A percentile compares a stretch with the other conserved stretches of the same genome.
phyloP scores from a whole-genome alignment of 2,888 invertebrate genomes.

The Notodonta dromedarius region DNA sequence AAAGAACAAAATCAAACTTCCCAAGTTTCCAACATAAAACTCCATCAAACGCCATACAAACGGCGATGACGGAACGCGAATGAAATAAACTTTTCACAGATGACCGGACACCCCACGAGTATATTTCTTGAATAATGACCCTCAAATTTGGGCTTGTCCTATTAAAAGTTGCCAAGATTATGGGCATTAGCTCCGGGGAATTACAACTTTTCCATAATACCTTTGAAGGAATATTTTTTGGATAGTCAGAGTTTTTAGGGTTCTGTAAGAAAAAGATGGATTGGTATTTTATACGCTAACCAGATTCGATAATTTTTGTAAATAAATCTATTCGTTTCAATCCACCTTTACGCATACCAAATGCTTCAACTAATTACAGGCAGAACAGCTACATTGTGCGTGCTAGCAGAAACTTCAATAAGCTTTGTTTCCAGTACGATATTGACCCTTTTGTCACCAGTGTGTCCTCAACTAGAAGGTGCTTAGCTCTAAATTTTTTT shows the following conservation, averaged over 20 bases:
- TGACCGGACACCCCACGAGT: slow-evolving; percentile 61
- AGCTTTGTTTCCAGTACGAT: too few relatives aligned
- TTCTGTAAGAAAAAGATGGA: slow-evolving; percentile 38
- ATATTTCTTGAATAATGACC: slow-evolving; percentile 79
- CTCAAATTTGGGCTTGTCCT: slow-evolving; percentile 76
- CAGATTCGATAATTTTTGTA: too few relatives aligned
- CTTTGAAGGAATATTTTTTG: slow-evolving; percentile 43
- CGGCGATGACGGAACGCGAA: slow-evolving; percentile 36
- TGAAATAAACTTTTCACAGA: slow-evolving; percentile 67
- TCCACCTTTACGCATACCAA: too few relatives aligned
- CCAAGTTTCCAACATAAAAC: background rate
- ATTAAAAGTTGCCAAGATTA: slow-evolving; percentile 83
- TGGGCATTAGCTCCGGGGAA: slow-evolving; percentile 75
- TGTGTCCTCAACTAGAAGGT: too few relatives aligned
- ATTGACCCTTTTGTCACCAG: too few relatives aligned
- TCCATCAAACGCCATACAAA: slow-evolving; percentile 1
- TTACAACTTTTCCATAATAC: slow-evolving; percentile 73
- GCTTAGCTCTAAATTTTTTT: too few relatives aligned
- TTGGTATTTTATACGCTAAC: too few relatives aligned
- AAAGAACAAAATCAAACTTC: background rate
- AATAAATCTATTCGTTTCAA: too few relatives aligned
- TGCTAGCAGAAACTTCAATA: too few relatives aligned
- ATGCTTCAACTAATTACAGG: too few relatives aligned
- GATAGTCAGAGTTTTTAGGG: slow-evolving; percentile 34
- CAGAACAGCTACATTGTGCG: too few relatives aligned